phyloP scores from a whole-genome alignment of 2,797 vertebrate species.

The Pseudochaenichthys georgianus region DNA sequence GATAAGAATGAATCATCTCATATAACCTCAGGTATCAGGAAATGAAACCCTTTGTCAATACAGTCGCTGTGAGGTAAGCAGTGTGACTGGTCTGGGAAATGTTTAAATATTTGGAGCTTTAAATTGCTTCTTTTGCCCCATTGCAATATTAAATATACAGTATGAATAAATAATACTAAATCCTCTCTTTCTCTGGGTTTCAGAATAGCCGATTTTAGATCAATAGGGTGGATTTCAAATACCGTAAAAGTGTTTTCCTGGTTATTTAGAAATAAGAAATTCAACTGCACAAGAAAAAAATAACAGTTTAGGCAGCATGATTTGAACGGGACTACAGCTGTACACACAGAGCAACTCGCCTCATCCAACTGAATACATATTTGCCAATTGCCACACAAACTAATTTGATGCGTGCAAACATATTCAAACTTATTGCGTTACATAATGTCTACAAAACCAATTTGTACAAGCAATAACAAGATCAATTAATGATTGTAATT shows the following conservation, averaged over 20 bases:
- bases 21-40: constrained; percentile 3
- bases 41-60: not conserved
- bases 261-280: not conserved
- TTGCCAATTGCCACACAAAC: no score
- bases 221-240: not conserved
- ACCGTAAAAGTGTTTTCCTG: not conserved
- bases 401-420: no score
- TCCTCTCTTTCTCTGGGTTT: not conserved
- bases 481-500: no score
- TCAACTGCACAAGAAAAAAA: not conserved
- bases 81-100: not conserved
- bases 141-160: not conserved
- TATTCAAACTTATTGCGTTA: no score
- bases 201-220: not conserved
- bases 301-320: no score
- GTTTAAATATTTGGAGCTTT: not conserved
- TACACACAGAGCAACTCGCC: no score
- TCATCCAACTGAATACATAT: no score
- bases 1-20: not conserved
- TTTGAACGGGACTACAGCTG: no score
- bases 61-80: not conserved
- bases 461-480: no score
- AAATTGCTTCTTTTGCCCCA: not conserved
- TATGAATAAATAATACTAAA: not conserved
- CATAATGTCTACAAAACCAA: no score